Percentiles rank a stretch among this genome's conserved stretches.
Evolutionary conservation across 2,888 invertebrate species (phyloP).

Genomic region (Apodemia mormo): DNA sequence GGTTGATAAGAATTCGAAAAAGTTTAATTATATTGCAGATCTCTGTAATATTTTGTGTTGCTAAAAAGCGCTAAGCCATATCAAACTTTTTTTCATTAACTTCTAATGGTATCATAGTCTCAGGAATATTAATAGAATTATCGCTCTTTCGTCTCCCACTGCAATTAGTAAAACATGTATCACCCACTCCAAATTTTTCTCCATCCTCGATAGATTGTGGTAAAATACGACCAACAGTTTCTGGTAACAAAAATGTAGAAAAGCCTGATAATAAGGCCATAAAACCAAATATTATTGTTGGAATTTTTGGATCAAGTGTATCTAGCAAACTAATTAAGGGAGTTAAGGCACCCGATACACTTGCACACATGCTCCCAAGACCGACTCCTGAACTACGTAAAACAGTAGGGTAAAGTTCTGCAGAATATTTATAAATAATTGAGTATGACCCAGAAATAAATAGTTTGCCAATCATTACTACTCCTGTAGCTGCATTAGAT

Average conservation of each 20-base stretch:
- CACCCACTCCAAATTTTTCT: slow-evolving; percentile 90
- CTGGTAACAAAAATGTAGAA: slow-evolving; percentile 87
- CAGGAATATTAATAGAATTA: slow-evolving; percentile 60
- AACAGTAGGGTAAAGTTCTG: slow-evolving; percentile 92
- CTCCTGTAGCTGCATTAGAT: slow-evolving; percentile 80
- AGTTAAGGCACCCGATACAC: slow-evolving; percentile 90
- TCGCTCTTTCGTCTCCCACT: slow-evolving; percentile 68
- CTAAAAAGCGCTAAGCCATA: neutral
- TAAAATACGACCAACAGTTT: slow-evolving; percentile 90
- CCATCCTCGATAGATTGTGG: slow-evolving; percentile 92
- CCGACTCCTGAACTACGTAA: slow-evolving; percentile 92
- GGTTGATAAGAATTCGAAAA: no score
- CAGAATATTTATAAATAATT: slow-evolving; percentile 93
- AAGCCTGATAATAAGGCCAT: slow-evolving; percentile 88
- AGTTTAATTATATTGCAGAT: neutral
- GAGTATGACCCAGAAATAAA: slow-evolving; percentile 93
- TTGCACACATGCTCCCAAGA: slow-evolving; percentile 92
- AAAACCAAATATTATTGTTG: slow-evolving; percentile 88
- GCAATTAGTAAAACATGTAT: slow-evolving; percentile 89
- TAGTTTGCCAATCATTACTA: slow-evolving; percentile 90
- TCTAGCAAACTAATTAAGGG: slow-evolving; percentile 90
- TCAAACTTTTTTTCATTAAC: slow-evolving; percentile 58
- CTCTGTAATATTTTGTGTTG: neutral
- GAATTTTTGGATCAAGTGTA: slow-evolving; percentile 89
- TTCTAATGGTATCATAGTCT: slow-evolving; percentile 72